A percentile compares a stretch with the other conserved stretches of the same genome.
Evolutionary conservation across 1,140 invertebrate species (phyloP).

Genomic region (Drosophila sturtevanti): DNA sequence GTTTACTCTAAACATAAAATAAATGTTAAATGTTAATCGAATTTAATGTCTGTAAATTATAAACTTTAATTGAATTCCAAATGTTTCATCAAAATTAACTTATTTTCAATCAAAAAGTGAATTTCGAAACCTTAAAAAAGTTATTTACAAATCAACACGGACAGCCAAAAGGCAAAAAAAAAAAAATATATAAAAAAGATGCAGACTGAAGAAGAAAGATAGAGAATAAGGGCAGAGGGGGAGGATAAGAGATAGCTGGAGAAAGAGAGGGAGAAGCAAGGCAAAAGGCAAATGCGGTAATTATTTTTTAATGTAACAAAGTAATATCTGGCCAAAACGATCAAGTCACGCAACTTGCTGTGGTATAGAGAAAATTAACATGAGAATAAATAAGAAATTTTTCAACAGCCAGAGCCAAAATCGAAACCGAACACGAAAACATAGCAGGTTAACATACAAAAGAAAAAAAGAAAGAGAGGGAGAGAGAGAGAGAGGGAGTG

Average conservation of each 20-base stretch:
- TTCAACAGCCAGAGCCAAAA: conserved; percentile 66
- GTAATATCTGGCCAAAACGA: conserved; percentile 82
- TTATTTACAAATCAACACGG: conserved; percentile 65
- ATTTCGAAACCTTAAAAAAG: conserved; percentile 31
- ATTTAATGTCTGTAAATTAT: conserved; percentile 23
- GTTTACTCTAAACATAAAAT: no score
- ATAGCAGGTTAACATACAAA: conserved; percentile 21
- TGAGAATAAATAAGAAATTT: conserved; percentile 82
- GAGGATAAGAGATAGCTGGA: neutral
- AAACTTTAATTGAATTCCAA: conserved; percentile 48
- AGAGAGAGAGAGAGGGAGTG: neutral
- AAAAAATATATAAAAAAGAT: neutral
- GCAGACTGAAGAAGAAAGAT: conserved; percentile 13
- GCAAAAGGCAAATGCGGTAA: conserved; percentile 77
- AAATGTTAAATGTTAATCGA: no score
- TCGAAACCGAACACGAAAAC: conserved; percentile 68
- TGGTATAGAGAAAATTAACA: conserved; percentile 68
- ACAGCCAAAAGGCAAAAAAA: conserved; percentile 32
- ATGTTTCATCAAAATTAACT: conserved; percentile 58
- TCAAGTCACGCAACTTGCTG: conserved; percentile 76
- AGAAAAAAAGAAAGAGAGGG: conserved; percentile 15
- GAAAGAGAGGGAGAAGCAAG: conserved; percentile 20
- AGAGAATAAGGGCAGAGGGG: neutral
- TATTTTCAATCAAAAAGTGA: conserved; percentile 44
- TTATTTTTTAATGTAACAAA: conserved; percentile 82